Evolutionary conservation across 2,888 invertebrate species (phyloP).

Genomic region (Hetaerina titia): DNA sequence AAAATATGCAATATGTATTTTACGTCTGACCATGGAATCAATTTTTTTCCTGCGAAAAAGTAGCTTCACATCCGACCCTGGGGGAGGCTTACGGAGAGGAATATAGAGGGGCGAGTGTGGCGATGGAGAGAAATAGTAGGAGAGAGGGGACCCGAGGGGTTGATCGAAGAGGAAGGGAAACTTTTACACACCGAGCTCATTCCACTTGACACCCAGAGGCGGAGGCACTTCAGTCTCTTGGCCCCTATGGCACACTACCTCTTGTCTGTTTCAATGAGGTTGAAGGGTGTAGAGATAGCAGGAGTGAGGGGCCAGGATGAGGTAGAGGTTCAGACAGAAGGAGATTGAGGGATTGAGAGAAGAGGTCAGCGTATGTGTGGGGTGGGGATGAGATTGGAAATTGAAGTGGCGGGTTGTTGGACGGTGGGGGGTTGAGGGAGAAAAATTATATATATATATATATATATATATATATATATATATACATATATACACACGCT

Average conservation of each 20-base stretch:
- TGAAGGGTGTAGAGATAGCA: background rate
- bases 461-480: no score
- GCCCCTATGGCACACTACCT: background rate
- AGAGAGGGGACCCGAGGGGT: background rate
- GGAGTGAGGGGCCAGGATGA: background rate
- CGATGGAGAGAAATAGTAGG: background rate
- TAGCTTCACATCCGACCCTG: background rate
- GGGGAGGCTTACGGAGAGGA: background rate
- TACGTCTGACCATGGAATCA: no score
- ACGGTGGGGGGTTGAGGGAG: background rate
- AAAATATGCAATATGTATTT: no score
- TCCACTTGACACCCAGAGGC: constrained; percentile 52
- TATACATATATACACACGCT: no score
- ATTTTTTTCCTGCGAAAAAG: no score
- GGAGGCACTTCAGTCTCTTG: background rate
- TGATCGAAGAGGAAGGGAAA: background rate
- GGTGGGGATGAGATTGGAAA: background rate
- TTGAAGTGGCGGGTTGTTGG: background rate
- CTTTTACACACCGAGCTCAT: constrained; percentile 8
- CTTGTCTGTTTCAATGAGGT: constrained; percentile 43
- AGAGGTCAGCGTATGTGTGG: background rate
- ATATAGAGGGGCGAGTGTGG: background rate
- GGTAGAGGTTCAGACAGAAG: background rate
- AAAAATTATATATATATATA: background rate
- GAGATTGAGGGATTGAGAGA: background rate